Conservation (phyloP, 2,113 vertebrate species). For the Odocoileus virginianus region DNA sequence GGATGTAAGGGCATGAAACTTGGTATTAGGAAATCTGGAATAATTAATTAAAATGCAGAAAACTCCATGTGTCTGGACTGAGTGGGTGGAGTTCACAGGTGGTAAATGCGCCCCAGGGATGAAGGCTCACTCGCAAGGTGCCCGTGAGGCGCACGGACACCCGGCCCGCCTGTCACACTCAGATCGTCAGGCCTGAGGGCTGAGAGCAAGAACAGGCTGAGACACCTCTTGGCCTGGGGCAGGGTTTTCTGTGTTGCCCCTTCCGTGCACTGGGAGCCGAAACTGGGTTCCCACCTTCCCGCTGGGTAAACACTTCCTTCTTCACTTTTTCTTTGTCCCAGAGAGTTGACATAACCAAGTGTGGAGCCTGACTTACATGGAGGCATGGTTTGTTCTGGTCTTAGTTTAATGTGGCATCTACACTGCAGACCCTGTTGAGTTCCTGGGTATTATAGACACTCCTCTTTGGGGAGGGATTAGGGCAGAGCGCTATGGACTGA, state of each 20-base stretch:
- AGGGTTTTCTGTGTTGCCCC: fast-evolving
- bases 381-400: fast-evolving
- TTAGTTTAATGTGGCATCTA: fast-evolving
- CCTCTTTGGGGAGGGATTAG: too few relatives aligned
- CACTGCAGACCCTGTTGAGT: fast-evolving
- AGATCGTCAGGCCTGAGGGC: background rate
- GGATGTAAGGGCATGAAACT: fast-evolving
- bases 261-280: too few relatives aligned
- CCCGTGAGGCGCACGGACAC: fast-evolving
- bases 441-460: fast-evolving
- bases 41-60: background rate
- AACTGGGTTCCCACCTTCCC: background rate
- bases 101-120: too few relatives aligned
- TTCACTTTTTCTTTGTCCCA: background rate
- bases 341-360: fast-evolving
- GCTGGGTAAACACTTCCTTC: background rate
- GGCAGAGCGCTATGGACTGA: background rate
- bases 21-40: background rate
- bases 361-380: background rate
- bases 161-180: fast-evolving
- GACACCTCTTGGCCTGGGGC: background rate
- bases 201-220: too few relatives aligned
- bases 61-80: background rate
- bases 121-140: too few relatives aligned
- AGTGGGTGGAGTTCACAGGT: fast-evolving